Evolutionary conservation across 2,888 invertebrate species (phyloP).

Genomic region (Agrenia bidenticulata): DNA sequence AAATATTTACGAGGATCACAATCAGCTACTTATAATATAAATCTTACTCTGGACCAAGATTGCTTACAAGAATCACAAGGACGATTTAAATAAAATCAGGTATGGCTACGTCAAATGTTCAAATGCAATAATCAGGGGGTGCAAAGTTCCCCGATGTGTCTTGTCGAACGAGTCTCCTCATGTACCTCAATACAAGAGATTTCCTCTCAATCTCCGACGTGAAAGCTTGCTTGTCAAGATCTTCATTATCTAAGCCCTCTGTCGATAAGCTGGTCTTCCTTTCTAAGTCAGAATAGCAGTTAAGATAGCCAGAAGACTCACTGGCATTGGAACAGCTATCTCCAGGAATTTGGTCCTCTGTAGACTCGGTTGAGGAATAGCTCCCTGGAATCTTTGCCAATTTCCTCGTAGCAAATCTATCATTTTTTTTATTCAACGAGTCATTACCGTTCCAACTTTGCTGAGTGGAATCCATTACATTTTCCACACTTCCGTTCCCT

Average conservation of each 20-base stretch:
- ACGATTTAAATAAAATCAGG: neutral
- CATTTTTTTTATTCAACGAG: neutral
- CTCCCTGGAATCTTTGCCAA: conserved; percentile 14
- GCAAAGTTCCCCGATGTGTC: conserved; percentile 49
- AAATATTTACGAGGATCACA: too few species aligned
- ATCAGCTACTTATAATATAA: too few species aligned
- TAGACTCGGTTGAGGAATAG: conserved; percentile 14
- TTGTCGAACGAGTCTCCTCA: conserved; percentile 44
- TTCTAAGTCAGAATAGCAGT: neutral
- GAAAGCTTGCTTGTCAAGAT: conserved; percentile 36
- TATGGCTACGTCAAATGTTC: too few species aligned
- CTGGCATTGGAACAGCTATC: neutral
- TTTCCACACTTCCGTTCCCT: conserved; percentile 7
- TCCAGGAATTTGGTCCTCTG: neutral
- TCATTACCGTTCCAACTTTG: neutral
- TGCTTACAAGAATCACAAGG: neutral
- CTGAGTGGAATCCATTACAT: conserved; percentile 16
- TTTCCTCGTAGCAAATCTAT: conserved; percentile 7
- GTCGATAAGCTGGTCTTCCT: neutral
- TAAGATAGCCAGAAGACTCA: neutral
- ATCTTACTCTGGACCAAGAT: neutral
- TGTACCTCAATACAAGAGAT: conserved; percentile 42
- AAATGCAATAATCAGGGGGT: conserved; percentile 49
- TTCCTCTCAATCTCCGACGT: conserved; percentile 47
- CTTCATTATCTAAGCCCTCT: conserved; percentile 4